Evolutionary conservation across 2,113 vertebrate genomes (phyloP), one percentile per base, ranked within the genome.

Genomic region (Pristiophorus japonicus): DNA sequence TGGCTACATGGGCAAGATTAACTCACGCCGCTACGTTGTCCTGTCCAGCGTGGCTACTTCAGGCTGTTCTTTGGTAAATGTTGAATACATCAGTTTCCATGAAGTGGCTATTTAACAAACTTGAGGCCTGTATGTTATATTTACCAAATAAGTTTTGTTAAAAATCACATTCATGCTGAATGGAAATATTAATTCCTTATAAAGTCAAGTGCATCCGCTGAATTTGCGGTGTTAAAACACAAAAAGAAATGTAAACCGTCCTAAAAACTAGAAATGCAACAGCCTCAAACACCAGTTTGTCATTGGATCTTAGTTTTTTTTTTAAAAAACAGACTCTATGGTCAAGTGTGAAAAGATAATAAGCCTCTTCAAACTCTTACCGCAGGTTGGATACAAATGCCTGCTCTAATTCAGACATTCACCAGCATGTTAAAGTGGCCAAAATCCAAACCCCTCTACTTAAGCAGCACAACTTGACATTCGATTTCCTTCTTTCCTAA

Each of bases 331-430:
- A 94, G 65, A 51, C 38, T 67, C 93, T 34, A 11, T 67, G 51
- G 66, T 94, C 66, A 70, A 73, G 27, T 73, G 96, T 98, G 97
- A 97, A 98, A 97, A 96, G 96, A 97, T 98, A 98, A 98, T 97
- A 97, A 96, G 97, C 96, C 97, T 97, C 97, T 98, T 97, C 96
- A 96, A 97, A 96, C 95, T 95, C 96, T 97, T 97, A 97, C 96
- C 97, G 97, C 96, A 97, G 97, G 97, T 97, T 98, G 96, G 97
- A 97, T 97, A 96, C 97, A 97, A 98, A 97, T 97, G 96, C 96
- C 95, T 34, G 95, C 95, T 96, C 96, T 97, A 97, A 96, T 97
- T 97, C 97, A 96, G 97, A 96, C 97, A 96, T 0, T 96, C 97
- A 97, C 97, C 96, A 97, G 97, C 96, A 97, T 96, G 95, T 96